Evolutionary conservation across 1,140 invertebrate genomes (phyloP), one percentile per base, ranked within the genome.

Genomic region (Dendroctonus ponderosae): DNA sequence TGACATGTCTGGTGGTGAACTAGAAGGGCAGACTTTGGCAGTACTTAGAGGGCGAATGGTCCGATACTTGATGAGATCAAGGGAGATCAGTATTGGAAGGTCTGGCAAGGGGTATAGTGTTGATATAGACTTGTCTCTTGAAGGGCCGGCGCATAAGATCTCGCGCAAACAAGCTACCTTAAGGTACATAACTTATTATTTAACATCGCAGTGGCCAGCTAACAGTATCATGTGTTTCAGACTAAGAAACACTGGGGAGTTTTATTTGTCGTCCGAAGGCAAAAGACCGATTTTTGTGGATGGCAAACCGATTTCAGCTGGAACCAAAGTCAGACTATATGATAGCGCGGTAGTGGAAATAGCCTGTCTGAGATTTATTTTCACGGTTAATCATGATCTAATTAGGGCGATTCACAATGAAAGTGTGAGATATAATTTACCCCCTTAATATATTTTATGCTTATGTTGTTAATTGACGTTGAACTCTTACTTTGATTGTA

Each of bases 341-440:
- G 91, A 98, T 78, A 97, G 98, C 80, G 93, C 93, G 69, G 91
- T 98, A 5, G 89, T 99, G 64, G 95, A 98, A 89, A 92, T 97
- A 73, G 88, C 92, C 26, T 91, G 92, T 66, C 81, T 97, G 38
- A 86, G 92, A 67, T 96, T 97, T 80, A 92, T 95, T 70, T 97
- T 97, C 79, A 85, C 95, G 48, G 90, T 97, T 57, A 97, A 97
- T 80, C 91, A 94, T 79, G 94, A 97, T 71, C 80, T 96, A 14
- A 93, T 96, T 67, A 65, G 77, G 48, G 72, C 75, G 6, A 79
- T 79, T 53, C 78, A 78, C 60, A 78, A 76, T 68, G 78, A 79
- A 71, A 76, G 76, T 39, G 71, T 78, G 6, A 70, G 74, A 26
- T 76, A 76, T 40, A 77, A 75, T 67, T 68, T 75, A 41, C 69